Conservation (phyloP, 2,797 vertebrate species). For the Syndactyla subalaris region DNA sequence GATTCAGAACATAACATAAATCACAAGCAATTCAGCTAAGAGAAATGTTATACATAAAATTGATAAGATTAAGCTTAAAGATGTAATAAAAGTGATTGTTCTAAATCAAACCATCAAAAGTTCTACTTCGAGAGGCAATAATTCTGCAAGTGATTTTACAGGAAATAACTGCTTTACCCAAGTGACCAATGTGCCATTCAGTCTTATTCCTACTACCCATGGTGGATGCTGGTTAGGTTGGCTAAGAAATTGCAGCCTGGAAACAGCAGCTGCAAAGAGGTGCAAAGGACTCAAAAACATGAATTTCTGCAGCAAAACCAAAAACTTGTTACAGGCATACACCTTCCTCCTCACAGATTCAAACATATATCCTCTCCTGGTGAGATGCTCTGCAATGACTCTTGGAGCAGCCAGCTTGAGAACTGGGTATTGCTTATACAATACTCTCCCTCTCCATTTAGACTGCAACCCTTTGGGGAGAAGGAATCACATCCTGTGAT, state of each 20-base stretch:
- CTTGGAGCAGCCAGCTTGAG: not conserved
- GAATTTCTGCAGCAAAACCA: not conserved
- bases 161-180: not conserved
- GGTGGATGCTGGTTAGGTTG: not conserved
- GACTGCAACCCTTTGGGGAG: not conserved
- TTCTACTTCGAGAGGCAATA: not conserved
- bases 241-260: not conserved
- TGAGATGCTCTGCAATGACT: not conserved
- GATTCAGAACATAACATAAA: not conserved
- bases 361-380: not conserved
- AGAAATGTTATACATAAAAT: not conserved
- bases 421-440: not conserved
- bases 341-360: not conserved
- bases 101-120: not conserved
- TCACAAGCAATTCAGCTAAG: not conserved
- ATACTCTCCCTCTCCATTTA: not conserved
- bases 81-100: slow-evolving; percentile 11
- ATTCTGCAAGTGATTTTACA: not conserved
- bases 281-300: not conserved
- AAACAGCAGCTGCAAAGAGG: not conserved
- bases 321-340: not conserved
- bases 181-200: not conserved
- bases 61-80: not conserved
- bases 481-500: not conserved
- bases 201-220: not conserved